Percentiles rank a stretch among this genome's conserved stretches.
These are phyloP conservation scores for Amphipoea lucens DNA, from an alignment of 2,888 invertebrate genomes.

Conservation along the genomic window DNA sequence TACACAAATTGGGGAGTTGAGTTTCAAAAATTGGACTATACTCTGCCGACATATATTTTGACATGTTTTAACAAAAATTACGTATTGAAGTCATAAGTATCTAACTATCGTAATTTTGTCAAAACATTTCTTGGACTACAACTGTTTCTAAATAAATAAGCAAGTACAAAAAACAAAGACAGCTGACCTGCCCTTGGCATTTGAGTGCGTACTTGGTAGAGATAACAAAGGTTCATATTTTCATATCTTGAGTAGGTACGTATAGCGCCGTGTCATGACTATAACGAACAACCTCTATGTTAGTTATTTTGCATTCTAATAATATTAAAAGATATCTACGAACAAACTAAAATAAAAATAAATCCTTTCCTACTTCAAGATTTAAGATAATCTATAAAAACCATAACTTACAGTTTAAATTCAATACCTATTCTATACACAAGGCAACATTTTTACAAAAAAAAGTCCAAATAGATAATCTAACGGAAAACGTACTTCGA, in stretches of 20 bases:
- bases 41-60: not conserved
- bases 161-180: slow-evolving; percentile 14
- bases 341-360: slow-evolving; percentile 9
- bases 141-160: not conserved
- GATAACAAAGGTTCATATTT: slow-evolving; percentile 6
- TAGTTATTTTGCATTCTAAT: slow-evolving; percentile 3
- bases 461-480: not conserved
- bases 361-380: not conserved
- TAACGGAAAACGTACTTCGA: not conserved
- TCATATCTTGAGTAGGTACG: slow-evolving; percentile 19
- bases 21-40: not conserved
- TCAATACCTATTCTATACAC: not conserved
- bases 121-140: not conserved
- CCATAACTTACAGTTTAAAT: not conserved
- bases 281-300: slow-evolving; percentile 36
- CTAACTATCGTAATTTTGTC: not conserved
- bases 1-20: not conserved
- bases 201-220: slow-evolving; percentile 6
- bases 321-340: not conserved
- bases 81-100: not conserved
- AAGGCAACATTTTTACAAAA: not conserved
- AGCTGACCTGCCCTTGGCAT: slow-evolving; percentile 43
- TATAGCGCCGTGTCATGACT: slow-evolving; percentile 28
- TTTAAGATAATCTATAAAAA: not conserved
- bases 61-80: not conserved